Evolutionary conservation across 2,113 vertebrate species (phyloP).

Genomic region (Polyodon spathula): DNA sequence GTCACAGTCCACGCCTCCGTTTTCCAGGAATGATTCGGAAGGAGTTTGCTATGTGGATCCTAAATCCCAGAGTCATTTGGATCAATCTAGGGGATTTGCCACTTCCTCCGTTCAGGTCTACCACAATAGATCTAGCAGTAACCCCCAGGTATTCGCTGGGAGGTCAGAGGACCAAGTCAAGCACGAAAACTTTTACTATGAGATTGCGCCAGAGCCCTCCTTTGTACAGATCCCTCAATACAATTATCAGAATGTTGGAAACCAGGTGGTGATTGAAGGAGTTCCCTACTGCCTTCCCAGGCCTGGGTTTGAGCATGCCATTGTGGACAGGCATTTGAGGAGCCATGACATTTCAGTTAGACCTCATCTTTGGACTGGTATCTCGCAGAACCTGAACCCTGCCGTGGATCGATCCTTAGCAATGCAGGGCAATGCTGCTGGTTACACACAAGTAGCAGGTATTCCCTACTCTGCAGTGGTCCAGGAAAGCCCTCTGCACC

Average conservation of each 20-base stretch:
- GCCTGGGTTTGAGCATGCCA: slow-evolving; percentile 22
- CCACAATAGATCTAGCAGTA: neutral
- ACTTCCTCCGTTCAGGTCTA: neutral
- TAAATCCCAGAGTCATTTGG: neutral
- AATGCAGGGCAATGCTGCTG: slow-evolving; percentile 13
- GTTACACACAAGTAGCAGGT: neutral
- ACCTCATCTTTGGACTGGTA: slow-evolving; percentile 17
- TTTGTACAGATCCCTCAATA: slow-evolving; percentile 40
- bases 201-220: slow-evolving; percentile 42
- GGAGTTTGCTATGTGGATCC: slow-evolving; percentile 13
- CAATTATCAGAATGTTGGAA: slow-evolving; percentile 41
- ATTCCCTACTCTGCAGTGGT: slow-evolving; percentile 27
- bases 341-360: slow-evolving; percentile 22
- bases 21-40: slow-evolving; percentile 38
- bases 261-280: slow-evolving; percentile 36
- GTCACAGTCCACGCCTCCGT: slow-evolving; percentile 24
- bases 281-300: slow-evolving; percentile 16
- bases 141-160: neutral
- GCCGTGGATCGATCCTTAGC: slow-evolving; percentile 25
- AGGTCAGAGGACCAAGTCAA: slow-evolving; percentile 29
- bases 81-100: neutral
- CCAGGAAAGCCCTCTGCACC: slow-evolving; percentile 17
- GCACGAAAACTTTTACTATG: slow-evolving; percentile 62
- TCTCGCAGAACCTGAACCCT: slow-evolving; percentile 10
- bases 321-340: slow-evolving; percentile 35